Percentiles rank a stretch among this genome's conserved stretches.
These are phyloP conservation scores for Chinchilla lanigera DNA, from an alignment of 2,113 vertebrate species.

Conservation along the genomic window DNA sequence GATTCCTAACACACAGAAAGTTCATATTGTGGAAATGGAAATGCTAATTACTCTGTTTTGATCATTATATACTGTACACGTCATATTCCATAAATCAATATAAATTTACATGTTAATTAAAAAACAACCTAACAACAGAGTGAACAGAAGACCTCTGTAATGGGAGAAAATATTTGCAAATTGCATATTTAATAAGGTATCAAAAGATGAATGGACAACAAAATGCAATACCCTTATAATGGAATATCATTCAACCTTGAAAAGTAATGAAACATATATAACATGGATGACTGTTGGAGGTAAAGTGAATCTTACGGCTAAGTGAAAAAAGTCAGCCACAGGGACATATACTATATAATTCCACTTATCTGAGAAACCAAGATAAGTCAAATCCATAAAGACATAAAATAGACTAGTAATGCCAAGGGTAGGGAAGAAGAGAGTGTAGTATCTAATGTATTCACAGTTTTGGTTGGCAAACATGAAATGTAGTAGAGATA, in stretches of 20 bases:
- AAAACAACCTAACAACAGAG: not conserved
- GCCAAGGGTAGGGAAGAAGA: not conserved
- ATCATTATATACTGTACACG: not conserved
- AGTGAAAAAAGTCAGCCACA: constrained; percentile 8
- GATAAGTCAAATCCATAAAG: not conserved
- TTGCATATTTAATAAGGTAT: not conserved
- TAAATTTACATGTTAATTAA: not conserved
- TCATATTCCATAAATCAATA: not conserved
- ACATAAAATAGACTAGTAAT: not conserved
- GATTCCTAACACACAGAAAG: not conserved
- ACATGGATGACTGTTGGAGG: not conserved
- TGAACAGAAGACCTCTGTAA: not conserved
- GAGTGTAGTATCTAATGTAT: not conserved
- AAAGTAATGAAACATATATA: constrained; percentile 22
- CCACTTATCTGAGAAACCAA: not conserved
- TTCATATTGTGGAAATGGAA: not conserved
- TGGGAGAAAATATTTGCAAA: constrained; percentile 2
- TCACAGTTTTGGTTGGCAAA: not conserved
- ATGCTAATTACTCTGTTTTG: not conserved
- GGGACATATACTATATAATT: not conserved
- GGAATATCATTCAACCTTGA: not conserved
- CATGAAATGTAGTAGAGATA: not conserved
- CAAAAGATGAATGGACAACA: not conserved
- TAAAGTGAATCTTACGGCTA: not conserved
- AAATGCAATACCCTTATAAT: not conserved